Base-by-base conservation (phyloP, 2,888 invertebrate genomes). In the Pristionchus arcanus region DNA sequence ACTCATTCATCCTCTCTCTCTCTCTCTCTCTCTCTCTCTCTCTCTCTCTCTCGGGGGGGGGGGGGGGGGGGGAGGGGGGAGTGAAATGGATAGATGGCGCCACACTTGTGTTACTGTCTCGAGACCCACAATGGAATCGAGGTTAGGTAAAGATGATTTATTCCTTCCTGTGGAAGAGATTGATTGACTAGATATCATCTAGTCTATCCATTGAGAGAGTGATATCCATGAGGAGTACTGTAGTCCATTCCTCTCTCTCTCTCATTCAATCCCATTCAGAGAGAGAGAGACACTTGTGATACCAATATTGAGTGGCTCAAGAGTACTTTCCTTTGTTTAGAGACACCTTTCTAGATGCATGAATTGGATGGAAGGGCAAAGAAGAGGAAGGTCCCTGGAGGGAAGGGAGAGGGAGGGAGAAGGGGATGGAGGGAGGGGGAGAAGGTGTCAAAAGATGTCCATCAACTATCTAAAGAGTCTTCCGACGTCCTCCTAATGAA, bases 401-500 rank as follows among this genome's bases (percentile, higher is more conserved):
- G 55, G n/a, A 42, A n/a, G 5, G n/a, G 5, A 77, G 42, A 37
- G 5, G 16, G 25, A 71, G 71, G 28, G 71, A 34, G 13, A 16
- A 11, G 16, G 31, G 16, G 71, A 71, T 34, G 15, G 71, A 16
- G 49, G 55, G 49, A n/a, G 13, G 21, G n/a, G 16, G 16, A 16
- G 71, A 71, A 71, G 71, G 71, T 71, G 71, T 71, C 71, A 71
- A 71, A 71, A 71, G 71, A 71, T 71, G 71, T 71, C 71, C 71
- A 71, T 71, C 71, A 71, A 31, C 34, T 34, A 34, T 71, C 71
- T 71, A 71, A 71, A 71, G 53, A 49, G 81, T 34, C 81, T 13
- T 81, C n/a, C 42, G 81, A 37, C 42, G 37, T 16, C 37, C n/a
- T 34, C 25, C 49, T 42, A 85, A 63, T 85, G 34, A 85, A 85